Evolutionary conservation across 2,113 vertebrate species (phyloP), one percentile per base, ranked within the genome.

Genomic region (Alethe diademata): DNA sequence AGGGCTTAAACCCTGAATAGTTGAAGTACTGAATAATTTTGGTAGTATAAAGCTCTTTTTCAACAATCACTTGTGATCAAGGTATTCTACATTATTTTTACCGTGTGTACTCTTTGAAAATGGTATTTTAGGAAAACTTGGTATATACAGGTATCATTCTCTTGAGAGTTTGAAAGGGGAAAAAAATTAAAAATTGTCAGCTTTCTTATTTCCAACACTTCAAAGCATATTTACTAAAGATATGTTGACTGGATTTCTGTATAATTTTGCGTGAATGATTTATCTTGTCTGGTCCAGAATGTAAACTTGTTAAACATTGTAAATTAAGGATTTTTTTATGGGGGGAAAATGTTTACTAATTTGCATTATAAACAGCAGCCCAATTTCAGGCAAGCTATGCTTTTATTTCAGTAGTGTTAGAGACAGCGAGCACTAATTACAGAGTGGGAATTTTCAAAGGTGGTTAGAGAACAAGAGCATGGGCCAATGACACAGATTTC

Each of bases 231-330:
- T 92, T 94, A 31, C 47, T 62, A 38, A 93, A 88, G 79, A 71
- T 54, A 51, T 28, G 33, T 90, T 80, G 67, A 62, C 88, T 95
- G 64, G 12, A 58, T 96, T 95, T 92, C 56, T 40, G 57, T 88
- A 60, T 88, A 93, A 93, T 92, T 93, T 95, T 90, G 35, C 73
- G 66, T 54, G 78, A 90, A 70, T 88, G 75, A 92, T 90, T 97
- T 96, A 92, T 92, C 92, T 95, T 88, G 67, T 92, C 69, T 90
- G 64, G 75, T 88, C 79, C 95, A 97, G 95, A 93, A 94, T 83
- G 51, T 62, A 90, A 95, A 90, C 75, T 90, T 90, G 64, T 38
- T 94, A 80, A 92, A 90, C 42, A 47, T 36, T 86, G 35, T 86
- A 90, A 97, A 92, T 88, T 54, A 90, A 75, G 83, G 5, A 76